Evolutionary conservation across 2,888 invertebrate genomes (phyloP).

Genomic region (Exocentrus adspersus): DNA sequence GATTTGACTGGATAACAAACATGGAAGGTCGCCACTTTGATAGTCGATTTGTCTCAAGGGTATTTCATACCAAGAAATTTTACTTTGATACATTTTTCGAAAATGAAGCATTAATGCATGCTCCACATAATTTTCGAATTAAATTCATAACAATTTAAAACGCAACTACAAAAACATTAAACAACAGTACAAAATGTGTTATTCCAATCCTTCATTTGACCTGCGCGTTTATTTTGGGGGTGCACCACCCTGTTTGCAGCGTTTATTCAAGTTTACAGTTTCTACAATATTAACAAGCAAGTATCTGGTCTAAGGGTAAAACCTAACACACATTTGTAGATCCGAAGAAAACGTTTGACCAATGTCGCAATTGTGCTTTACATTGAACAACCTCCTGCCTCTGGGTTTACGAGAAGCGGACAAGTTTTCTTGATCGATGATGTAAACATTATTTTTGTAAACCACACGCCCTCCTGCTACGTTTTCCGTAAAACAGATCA

Average conservation of each 20-base stretch:
- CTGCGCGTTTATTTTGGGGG: not conserved
- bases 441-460: not conserved
- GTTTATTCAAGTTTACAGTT: no score
- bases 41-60: no score
- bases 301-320: not conserved
- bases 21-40: no score
- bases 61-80: no score
- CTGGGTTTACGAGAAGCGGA: not conserved
- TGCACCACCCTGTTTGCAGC: not conserved
- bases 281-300: no score
- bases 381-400: constrained; percentile 1
- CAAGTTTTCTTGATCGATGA: not conserved
- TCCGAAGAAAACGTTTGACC: constrained; percentile 4
- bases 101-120: no score
- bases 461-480: not conserved
- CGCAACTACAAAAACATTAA: not conserved
- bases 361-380: constrained; percentile 5
- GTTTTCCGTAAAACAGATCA: not conserved
- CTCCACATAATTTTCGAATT: no score
- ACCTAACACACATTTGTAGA: not conserved
- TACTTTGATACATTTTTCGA: no score
- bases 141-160: no score
- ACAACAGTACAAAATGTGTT: not conserved
- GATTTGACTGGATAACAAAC: no score
- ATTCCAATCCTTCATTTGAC: not conserved